phyloP scores from a whole-genome alignment of 92 coral and sea anemone genomes.

The Pocillopora grandis region DNA sequence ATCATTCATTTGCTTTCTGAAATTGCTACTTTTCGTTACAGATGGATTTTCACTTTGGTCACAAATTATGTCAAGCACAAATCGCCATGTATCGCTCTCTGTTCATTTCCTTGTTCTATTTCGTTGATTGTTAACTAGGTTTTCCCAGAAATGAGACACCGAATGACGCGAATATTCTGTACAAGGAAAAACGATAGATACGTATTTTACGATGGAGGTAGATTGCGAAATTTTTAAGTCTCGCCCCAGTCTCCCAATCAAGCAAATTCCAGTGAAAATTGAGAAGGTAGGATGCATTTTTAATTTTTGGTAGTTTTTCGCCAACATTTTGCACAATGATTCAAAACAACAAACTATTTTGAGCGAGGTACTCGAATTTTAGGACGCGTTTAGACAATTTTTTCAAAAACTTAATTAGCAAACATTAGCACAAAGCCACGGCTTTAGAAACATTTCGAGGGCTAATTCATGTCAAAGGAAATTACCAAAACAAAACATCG shows the following conservation, averaged over 20 bases:
- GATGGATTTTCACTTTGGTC: too few species aligned
- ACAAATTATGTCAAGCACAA: too few species aligned
- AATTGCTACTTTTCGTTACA: too few species aligned
- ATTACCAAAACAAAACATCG: constrained; percentile 30
- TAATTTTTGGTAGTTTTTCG: not conserved
- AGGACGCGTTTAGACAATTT: not conserved
- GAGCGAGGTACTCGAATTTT: not conserved
- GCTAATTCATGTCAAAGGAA: not conserved
- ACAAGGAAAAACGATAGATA: not conserved
- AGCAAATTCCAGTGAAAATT: not conserved
- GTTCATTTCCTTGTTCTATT: too few species aligned
- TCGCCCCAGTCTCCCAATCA: constrained; percentile 1
- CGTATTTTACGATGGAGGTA: not conserved
- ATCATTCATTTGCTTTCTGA: too few species aligned
- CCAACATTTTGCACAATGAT: not conserved
- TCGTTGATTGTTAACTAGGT: too few species aligned
- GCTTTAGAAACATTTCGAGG: constrained; percentile 17
- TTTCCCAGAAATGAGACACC: too few species aligned
- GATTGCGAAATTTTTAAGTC: not conserved
- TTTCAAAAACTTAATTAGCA: not conserved
- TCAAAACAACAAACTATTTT: not conserved
- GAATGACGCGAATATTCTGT: not conserved
- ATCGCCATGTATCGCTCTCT: too few species aligned
- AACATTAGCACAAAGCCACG: constrained; percentile 23
- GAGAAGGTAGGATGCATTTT: not conserved